These are phyloP conservation scores for Pempheris klunzingeri DNA, from an alignment of 2,797 vertebrate species.

Conservation along the genomic window DNA sequence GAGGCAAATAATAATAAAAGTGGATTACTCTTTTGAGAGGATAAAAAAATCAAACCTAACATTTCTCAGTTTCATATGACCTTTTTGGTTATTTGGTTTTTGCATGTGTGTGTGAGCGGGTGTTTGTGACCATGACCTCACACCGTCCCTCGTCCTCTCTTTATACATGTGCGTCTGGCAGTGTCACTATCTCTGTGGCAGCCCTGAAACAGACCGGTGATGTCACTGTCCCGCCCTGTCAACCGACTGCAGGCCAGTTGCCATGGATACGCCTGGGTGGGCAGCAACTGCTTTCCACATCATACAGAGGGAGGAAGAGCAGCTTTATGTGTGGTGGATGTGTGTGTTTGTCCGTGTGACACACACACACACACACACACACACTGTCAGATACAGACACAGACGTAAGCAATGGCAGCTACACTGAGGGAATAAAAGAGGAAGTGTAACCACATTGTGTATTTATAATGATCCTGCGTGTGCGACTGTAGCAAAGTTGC, in stretches of 20 bases:
- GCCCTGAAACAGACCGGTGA: slow-evolving; percentile 55
- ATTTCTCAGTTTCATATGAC: background rate
- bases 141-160: background rate
- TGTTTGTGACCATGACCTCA: slow-evolving; percentile 26
- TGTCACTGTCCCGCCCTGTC: slow-evolving; percentile 64
- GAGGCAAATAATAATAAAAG: background rate
- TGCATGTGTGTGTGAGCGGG: background rate
- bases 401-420: slow-evolving; percentile 25
- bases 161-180: slow-evolving; percentile 17
- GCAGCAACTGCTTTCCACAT: slow-evolving; percentile 70
- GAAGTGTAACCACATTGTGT: slow-evolving; percentile 19
- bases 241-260: slow-evolving; percentile 62
- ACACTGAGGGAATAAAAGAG: background rate
- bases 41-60: background rate
- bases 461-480: slow-evolving; percentile 15
- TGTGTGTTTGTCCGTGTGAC: slow-evolving; percentile 12
- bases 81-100: background rate
- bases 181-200: slow-evolving; percentile 51
- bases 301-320: slow-evolving; percentile 72
- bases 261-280: slow-evolving; percentile 61
- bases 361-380: slow-evolving; percentile 1
- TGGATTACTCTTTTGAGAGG: background rate
- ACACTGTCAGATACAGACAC: slow-evolving; percentile 18
- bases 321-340: slow-evolving; percentile 44
- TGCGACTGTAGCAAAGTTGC: background rate